phyloP scores from a whole-genome alignment of 2,113 vertebrate species.

The Aegotheles bennettii region DNA sequence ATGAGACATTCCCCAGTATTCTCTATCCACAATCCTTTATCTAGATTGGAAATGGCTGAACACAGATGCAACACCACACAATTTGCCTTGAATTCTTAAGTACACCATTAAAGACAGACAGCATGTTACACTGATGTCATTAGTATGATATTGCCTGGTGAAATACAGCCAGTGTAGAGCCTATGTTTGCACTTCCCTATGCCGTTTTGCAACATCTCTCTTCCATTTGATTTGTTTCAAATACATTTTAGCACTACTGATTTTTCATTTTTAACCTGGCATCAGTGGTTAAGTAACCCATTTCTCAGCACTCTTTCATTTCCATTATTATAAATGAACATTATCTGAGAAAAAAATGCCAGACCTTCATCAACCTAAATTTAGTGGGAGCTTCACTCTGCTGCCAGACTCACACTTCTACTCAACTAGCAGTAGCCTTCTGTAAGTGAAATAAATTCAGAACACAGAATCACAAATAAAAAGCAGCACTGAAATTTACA shows the following conservation, averaged over 20 bases:
- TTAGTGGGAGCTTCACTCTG: neutral
- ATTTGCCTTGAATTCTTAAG: neutral
- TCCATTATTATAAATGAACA: neutral
- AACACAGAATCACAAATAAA: neutral
- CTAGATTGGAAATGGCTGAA: neutral
- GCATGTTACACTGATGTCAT: neutral
- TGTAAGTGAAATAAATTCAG: neutral
- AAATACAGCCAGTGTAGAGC: neutral
- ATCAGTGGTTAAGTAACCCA: neutral
- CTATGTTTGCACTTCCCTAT: neutral
- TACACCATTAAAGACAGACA: neutral
- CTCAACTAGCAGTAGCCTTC: neutral
- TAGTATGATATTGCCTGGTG: neutral
- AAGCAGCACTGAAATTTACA: neutral
- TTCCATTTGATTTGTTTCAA: neutral
- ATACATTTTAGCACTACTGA: neutral
- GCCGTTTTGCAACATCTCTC: neutral
- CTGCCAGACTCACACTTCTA: neutral
- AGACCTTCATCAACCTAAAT: neutral
- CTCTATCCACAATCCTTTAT: neutral
- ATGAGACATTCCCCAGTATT: neutral
- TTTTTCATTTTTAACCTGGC: neutral
- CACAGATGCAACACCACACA: neutral
- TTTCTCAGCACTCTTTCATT: neutral
- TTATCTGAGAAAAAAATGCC: neutral